These are phyloP conservation scores for Thalassophryne amazonica DNA, from an alignment of 2,797 vertebrate genomes.

Conservation along the genomic window DNA sequence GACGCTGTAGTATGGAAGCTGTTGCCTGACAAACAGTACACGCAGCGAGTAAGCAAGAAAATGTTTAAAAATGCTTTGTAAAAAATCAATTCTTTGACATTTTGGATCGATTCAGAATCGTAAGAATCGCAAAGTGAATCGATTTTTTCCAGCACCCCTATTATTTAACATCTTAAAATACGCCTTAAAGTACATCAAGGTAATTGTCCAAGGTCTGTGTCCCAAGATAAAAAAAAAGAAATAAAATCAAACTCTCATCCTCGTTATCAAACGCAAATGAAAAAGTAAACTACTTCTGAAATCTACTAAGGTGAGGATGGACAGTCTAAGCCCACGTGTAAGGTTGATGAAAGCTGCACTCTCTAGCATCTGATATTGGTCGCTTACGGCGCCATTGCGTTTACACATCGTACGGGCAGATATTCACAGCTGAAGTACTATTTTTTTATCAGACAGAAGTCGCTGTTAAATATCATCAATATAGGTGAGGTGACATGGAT, in stretches of 20 bases:
- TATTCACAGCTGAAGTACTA: not conserved
- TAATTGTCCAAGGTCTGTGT: too few relatives aligned
- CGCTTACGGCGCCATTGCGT: constrained; percentile 12
- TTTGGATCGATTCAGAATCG: too few relatives aligned
- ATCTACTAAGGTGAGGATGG: not conserved
- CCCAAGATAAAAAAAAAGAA: too few relatives aligned
- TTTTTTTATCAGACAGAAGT: not conserved
- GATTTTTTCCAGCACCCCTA: too few relatives aligned
- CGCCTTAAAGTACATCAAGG: too few relatives aligned
- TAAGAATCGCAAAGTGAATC: too few relatives aligned
- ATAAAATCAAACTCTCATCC: not conserved
- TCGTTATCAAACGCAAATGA: not conserved
- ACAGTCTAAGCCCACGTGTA: constrained; percentile 15
- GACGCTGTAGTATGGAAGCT: too few relatives aligned
- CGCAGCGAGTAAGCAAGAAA: too few relatives aligned
- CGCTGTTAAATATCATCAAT: constrained; percentile 13
- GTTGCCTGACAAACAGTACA: too few relatives aligned
- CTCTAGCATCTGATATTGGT: constrained; percentile 1
- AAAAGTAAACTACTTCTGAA: constrained; percentile 5
- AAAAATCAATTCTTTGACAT: too few relatives aligned
- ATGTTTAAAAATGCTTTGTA: too few relatives aligned
- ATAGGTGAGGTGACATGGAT: constrained; percentile 9
- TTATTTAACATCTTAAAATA: too few relatives aligned
- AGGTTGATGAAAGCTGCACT: constrained; percentile 43
- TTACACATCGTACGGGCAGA: constrained; percentile 15